Base-by-base conservation (phyloP, 2,888 invertebrate genomes). In the Spodoptera littoralis region DNA sequence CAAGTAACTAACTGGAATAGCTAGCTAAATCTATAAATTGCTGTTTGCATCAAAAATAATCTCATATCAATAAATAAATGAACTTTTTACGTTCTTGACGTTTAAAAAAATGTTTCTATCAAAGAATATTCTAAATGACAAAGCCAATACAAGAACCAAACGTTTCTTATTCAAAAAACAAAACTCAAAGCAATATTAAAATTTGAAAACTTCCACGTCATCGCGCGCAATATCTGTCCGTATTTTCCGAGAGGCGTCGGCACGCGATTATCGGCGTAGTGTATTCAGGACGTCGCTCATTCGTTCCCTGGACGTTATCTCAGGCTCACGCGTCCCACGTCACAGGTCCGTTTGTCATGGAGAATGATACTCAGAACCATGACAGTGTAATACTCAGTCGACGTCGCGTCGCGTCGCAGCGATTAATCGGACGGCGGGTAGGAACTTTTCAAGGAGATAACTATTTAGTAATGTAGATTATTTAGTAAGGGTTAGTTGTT, bases 221-320 rank as follows among this genome's bases (percentile, higher is more conserved):
- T 0, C 18, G 2, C 8, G 11, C 56, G 18, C 42, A 48, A n/a
- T 60, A 50, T 2, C 1, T 1, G 9, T 0, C 11, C 65, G 69
- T 65, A 22, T 42, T 18, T 8, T 11, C 41, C 18, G 11, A 12
- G 6, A 8, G 8, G 24, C 67, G 9, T 42, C 18, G 12, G 43
- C 49, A 13, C 53, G 56, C 50, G 69, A 69, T 48, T 18, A 62
- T 65, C 83, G 80, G 81, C 73, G 72, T 52, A 73, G 70, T 64
- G 84, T 89, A 85, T 88, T 86, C 86, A 85, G 87, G 88, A 88
- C 84, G 85, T 83, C 82, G 85, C 82, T 83, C 85, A 90, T 91
- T 91, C 89, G 84, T 90, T 86, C 83, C 77, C 68, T 74, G 84
- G 90, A 89, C 90, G 88, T 89, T 92, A 92, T 92, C 91, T 85